Conservation (phyloP, 2,888 invertebrate genomes). For the Sympetrum striolatum region DNA sequence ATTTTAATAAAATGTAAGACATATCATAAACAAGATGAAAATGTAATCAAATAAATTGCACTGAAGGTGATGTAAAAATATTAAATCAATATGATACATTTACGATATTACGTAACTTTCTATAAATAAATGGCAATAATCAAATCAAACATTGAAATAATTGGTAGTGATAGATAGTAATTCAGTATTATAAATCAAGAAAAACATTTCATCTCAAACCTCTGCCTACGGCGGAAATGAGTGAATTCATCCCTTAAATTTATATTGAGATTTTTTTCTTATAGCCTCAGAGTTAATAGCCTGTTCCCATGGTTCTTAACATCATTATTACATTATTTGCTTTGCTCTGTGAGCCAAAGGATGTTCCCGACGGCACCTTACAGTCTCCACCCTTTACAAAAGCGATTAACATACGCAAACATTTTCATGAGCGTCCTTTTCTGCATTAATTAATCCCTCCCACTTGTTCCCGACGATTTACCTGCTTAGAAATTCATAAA, state of each 20-base stretch:
- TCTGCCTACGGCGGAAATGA: not conserved
- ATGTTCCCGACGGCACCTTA: not conserved
- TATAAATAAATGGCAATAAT: no score
- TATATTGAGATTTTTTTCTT: not conserved
- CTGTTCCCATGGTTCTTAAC: conserved; percentile 11
- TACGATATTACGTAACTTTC: no score
- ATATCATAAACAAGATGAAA: no score
- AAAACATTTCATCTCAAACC: no score
- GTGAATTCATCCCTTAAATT: not conserved
- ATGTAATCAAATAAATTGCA: no score
- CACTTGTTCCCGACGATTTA: not conserved
- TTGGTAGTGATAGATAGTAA: no score
- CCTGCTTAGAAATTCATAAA: not conserved
- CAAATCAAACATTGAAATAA: no score
- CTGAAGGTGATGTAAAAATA: no score
- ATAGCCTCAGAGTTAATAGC: not conserved
- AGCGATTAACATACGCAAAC: not conserved
- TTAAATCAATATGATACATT: no score
- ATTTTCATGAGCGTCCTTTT: not conserved
- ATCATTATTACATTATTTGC: conserved; percentile 5
- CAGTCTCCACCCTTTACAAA: not conserved
- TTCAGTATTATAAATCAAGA: no score
- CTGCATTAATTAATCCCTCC: not conserved
- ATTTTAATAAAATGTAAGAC: no score
- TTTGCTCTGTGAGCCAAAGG: not conserved